Evolutionary conservation across 2,113 vertebrate genomes (phyloP), one percentile per base, ranked within the genome.

Genomic region (Phalacrocorax carbo): DNA sequence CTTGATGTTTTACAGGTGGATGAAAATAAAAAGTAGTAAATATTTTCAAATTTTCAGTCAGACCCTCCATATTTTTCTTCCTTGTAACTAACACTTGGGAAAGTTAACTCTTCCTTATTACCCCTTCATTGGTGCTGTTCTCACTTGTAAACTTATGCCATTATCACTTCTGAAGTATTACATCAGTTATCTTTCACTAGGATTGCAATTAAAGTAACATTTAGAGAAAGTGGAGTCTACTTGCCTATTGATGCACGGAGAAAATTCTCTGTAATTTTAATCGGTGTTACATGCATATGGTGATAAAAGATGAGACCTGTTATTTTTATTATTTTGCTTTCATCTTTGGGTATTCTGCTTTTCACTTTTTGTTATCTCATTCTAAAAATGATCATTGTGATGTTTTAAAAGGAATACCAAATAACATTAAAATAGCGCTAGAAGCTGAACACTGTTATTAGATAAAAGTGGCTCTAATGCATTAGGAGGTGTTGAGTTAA

Each of bases 401-500:
- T 79, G 52, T 70, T 94, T 60, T 85, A 65, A 86, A 88, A 97
- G 91, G 90, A 81, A 73, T 23, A 40, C 48, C 66, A 64, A 95
- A 62, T 20, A 81, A 55, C 94, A 66, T 42, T 92, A 85, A 86
- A 92, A 76, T 6, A 94, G 52, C 10, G 21, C 91, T 86, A 90
- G 83, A 44, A 93, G 95, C 86, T 42, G 93, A 88, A 86, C 89
- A 64, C 77, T 64, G 71, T 96, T 96, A 97, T 97, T 96, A 96
- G 96, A 97, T 96, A 94, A 96, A 96, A 97, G 95, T 81, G 34
- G 57, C 79, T 94, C 91, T 90, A 95, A 97, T 95, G 91, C 94
- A 88, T 95, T 79, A 95, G 86, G 96, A 97, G 96, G 97, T 95
- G 96, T 95, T 86, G 90, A 97, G 97, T 91, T 98, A 98, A 98